Conservation (phyloP, 2,888 invertebrate genomes). For the Cheilosia vulpina region DNA sequence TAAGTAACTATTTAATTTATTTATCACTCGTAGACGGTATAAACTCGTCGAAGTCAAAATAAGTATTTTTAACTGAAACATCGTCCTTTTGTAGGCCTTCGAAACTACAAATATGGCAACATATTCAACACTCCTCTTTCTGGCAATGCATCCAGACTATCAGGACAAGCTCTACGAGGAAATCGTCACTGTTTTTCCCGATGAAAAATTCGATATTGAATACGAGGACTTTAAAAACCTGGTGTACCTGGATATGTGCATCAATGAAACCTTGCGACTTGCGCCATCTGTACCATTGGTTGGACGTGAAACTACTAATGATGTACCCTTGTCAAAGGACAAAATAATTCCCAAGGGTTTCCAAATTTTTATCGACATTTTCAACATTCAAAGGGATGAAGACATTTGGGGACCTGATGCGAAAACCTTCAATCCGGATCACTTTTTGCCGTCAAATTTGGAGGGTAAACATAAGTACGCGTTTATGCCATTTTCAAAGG, state of each 20-base stretch:
- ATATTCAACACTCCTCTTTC: constrained; percentile 77
- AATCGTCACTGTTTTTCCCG: constrained; percentile 67
- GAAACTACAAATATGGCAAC: constrained; percentile 77
- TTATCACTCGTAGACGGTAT: too few relatives aligned
- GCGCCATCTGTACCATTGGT: constrained; percentile 76
- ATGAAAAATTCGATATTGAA: background rate
- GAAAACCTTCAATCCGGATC: constrained; percentile 76
- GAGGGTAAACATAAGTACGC: constrained; percentile 76
- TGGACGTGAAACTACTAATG: constrained; percentile 64
- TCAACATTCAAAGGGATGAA: constrained; percentile 76
- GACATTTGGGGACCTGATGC: constrained; percentile 78
- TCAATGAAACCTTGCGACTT: constrained; percentile 76
- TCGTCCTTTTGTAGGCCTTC: constrained; percentile 70
- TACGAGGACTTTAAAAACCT: constrained; percentile 40
- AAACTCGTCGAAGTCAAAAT: too few relatives aligned
- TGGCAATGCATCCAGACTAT: constrained; percentile 76
- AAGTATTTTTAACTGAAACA: too few relatives aligned
- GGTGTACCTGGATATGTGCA: constrained; percentile 77
- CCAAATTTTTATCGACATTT: constrained; percentile 78
- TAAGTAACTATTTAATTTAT: too few relatives aligned
- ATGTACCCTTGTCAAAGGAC: constrained; percentile 65
- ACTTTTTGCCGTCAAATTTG: constrained; percentile 76
- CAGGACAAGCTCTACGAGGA: constrained; percentile 78
- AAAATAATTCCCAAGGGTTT: constrained; percentile 73
- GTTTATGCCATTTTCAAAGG: constrained; percentile 78